phyloP scores from a whole-genome alignment of 2,797 vertebrate genomes.

The Lindbergichthys nudifrons region DNA sequence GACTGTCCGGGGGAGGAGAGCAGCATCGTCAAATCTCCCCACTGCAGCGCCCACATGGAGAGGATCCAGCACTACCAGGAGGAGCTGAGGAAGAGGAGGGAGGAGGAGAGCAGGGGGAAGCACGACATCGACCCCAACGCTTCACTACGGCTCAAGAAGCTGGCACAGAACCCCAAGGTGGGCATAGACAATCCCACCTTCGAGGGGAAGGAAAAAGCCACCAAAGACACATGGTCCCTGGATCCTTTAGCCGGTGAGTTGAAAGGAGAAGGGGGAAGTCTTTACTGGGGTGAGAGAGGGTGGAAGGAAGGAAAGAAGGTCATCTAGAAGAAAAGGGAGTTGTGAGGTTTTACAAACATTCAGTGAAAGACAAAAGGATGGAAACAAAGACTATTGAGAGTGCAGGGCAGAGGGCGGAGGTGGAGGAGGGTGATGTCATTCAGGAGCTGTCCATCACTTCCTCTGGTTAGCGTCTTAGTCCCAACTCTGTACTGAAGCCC shows the following conservation, averaged over 20 bases:
- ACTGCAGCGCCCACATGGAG: slow-evolving; percentile 88
- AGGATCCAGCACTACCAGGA: slow-evolving; percentile 93
- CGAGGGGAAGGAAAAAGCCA: slow-evolving; percentile 82
- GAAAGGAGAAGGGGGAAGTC: slow-evolving; percentile 1
- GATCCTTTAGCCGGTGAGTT: slow-evolving; percentile 72
- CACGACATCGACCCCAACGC: slow-evolving; percentile 91
- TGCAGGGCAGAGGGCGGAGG: slow-evolving; percentile 21
- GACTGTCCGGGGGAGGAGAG: slow-evolving; percentile 89
- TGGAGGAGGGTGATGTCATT: slow-evolving; percentile 40
- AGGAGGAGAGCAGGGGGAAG: slow-evolving; percentile 88
- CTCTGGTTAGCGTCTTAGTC: neutral
- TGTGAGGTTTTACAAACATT: slow-evolving; percentile 36
- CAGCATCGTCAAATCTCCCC: slow-evolving; percentile 80
- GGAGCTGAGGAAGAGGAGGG: slow-evolving; percentile 89
- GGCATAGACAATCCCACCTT: slow-evolving; percentile 96
- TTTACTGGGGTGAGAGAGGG: slow-evolving; percentile 12
- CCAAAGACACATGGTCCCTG: slow-evolving; percentile 49
- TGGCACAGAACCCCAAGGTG: slow-evolving; percentile 93
- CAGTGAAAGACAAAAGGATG: slow-evolving; percentile 56
- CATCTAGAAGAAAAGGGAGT: slow-evolving; percentile 43
- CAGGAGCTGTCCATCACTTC: slow-evolving; percentile 10
- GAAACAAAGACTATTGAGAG: slow-evolving; percentile 61
- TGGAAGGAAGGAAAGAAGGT: slow-evolving; percentile 37
- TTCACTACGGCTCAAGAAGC: slow-evolving; percentile 92
- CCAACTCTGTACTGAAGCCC: neutral